phyloP scores from a whole-genome alignment of 1,140 invertebrate species.

The Arctopsyche grandis region DNA sequence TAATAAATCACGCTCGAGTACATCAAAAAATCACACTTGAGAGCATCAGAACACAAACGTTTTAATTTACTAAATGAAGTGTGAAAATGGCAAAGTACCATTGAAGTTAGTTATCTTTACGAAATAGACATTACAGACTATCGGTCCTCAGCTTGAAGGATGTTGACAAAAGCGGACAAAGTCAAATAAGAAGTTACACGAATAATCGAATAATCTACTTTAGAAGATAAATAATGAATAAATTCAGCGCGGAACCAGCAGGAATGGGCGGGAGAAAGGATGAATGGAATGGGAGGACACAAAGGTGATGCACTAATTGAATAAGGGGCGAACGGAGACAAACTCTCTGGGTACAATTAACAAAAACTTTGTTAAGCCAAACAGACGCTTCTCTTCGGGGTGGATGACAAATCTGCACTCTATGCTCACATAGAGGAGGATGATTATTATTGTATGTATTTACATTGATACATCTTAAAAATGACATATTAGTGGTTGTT shows the following conservation, averaged over 20 bases:
- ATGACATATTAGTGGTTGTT: no score
- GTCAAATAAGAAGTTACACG: conserved; percentile 29
- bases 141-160: no score
- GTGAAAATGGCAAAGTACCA: no score
- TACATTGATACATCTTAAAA: no score
- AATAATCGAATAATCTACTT: conserved; percentile 27
- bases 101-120: no score
- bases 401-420: background rate
- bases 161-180: background rate
- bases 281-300: background rate
- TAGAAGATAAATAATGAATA: conserved; percentile 27
- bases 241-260: background rate
- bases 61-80: no score
- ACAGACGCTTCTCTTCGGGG: background rate
- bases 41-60: no score
- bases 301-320: conserved; percentile 32
- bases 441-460: no score
- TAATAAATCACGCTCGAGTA: no score
- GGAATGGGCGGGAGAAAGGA: background rate
- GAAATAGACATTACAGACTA: no score
- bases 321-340: background rate
- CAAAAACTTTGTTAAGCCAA: conserved; percentile 22
- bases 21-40: no score
- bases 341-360: conserved; percentile 20
- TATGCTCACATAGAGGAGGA: no score